Evolutionary conservation across 2,797 vertebrate species (phyloP), one percentile per base, ranked within the genome.

Genomic region (Coregonus ussuriensis): DNA sequence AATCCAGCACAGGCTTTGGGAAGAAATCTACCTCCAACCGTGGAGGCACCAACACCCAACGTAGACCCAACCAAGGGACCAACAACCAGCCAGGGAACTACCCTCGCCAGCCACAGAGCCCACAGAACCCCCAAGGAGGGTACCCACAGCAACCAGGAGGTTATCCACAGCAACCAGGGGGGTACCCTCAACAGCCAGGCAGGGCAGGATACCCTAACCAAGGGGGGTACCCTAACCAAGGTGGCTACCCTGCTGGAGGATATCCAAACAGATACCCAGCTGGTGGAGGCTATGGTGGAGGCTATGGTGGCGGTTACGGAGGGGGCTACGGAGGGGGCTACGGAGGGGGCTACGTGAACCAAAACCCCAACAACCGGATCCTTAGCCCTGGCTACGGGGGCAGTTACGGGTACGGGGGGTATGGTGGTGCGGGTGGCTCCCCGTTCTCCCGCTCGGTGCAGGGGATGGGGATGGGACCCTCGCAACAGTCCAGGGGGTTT

Each of bases 351-450:
- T 89, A 92, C 76, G 84, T 93, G 13, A 94, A 95, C 83, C 74
- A 87, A 0, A 94, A 94, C 80, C 93, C 94, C 41, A 91, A 91
- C 53, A 95, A 94, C 79, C 84, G 68, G 80, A 84, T 94, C 77
- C 78, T 92, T 71, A 94, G 93, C 77, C 94, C 94, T 73, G 88
- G 74, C 3, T 94, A 92, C 56, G 89, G 89, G 4, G 70, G 91
- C 37, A 88, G 86, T 18, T 92, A 83, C 77, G 91, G 89, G 2
- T 85, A 88, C 4, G 86, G 89, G 1, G 88, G 91, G 2, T 68
- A 86, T 13, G 81, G 81, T 7, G 21, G 0, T 16, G 65, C 68
- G 0, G 82, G 87, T 0, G 92, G 93, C 15, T 94, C 93, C 59
- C 88, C 91, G 4, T 95, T 93, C 70, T 89, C 93, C 14, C 82